Evolutionary conservation across 2,797 vertebrate genomes (phyloP), one percentile per base, ranked within the genome.

Genomic region (Masticophis lateralis): DNA sequence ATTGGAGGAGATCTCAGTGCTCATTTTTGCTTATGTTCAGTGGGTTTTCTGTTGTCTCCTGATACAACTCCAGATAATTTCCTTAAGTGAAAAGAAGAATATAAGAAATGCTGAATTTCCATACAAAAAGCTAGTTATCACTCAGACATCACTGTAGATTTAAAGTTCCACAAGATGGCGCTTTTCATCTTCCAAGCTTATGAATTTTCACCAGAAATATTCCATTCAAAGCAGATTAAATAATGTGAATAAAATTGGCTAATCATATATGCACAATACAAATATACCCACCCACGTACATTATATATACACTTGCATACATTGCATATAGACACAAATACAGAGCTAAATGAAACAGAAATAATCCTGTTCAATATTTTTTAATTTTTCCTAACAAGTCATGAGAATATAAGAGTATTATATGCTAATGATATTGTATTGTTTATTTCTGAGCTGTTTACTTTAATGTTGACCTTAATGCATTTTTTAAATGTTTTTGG

Each of bases 91-190:
- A 22, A 86, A n/a, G 53, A 66, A 66, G 32, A 51, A 69, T 47
- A 53, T 79, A 55, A 57, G 18, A 90, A 56, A 90, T 37, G n/a
- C 20, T 88, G 56, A 61, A 91, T 12, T 57, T 93, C 20, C 10
- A 2, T 89, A 69, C 32, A 74, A 43, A 6, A 69, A 89, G 20
- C 16, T 22, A 4, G 66, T 66, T 63, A 47, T 12, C 22, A 7
- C 16, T 7, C 43, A 10, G 53, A 32, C 20, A 93, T 91, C 22
- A 7, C 2, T 53, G 43, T 92, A 88, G 92, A 53, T 91, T 94
- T 90, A 92, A 83, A 95, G 94, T 94, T 95, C 98, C 98, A 98
- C 98, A 97, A 98, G 98, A 95, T 97, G 98, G 98, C 97, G 96
- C 97, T 97, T 98, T 96, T 79, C 63, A 95, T 92, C 97, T 96